Evolutionary conservation across 2,797 vertebrate species (phyloP).

Genomic region (Mormyrus proboscirostris): DNA sequence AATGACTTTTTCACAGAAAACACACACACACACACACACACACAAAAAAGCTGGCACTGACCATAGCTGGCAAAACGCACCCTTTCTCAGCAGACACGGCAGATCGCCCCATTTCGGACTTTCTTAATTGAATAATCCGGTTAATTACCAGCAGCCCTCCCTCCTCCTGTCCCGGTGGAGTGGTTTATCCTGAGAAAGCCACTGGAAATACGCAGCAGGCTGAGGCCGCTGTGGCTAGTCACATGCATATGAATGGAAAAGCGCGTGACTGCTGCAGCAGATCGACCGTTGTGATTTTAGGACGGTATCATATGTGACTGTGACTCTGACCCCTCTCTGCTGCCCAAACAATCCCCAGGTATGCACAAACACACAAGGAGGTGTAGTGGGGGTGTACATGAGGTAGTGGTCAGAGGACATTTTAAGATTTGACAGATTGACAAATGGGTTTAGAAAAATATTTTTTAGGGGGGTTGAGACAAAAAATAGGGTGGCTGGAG

Average conservation of each 20-base stretch:
- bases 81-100: neutral
- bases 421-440: neutral
- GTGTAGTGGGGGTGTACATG: neutral
- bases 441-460: neutral
- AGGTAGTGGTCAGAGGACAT: neutral
- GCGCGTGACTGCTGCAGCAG: conserved; percentile 13
- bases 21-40: conserved; percentile 36
- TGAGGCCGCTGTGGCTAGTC: neutral
- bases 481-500: neutral
- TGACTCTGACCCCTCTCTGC: neutral
- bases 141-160: conserved; percentile 12
- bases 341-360: neutral
- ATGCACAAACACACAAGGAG: neutral
- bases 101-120: neutral
- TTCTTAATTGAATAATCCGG: conserved; percentile 18
- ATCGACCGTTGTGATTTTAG: neutral
- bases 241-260: neutral
- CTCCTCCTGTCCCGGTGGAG: neutral
- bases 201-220: neutral
- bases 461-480: neutral
- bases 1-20: conserved; percentile 36
- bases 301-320: neutral
- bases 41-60: conserved; percentile 20
- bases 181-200: neutral
- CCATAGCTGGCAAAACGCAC: neutral